Base-by-base conservation (phyloP, 2,113 vertebrate species). In the Pterocles gutturalis region DNA sequence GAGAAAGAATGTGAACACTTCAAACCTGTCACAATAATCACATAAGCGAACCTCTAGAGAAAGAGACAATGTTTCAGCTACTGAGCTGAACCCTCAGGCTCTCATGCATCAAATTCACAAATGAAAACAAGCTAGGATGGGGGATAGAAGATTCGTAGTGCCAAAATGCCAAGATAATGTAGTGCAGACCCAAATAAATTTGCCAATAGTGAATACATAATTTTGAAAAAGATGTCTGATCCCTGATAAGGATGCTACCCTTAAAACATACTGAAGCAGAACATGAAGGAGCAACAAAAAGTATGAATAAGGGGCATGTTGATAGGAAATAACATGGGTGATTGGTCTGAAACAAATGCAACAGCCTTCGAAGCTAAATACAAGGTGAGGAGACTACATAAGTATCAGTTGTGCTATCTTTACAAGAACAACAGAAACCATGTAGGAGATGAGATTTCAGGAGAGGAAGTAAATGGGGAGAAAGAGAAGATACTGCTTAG, bases 11-110 rank as follows among this genome's bases (percentile, higher is more conserved):
- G 87, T 7, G 60, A 95, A 77, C 83, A 78, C 91, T 96, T 96
- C 93, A 96, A 95, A 96, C 69, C 94, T 96, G 93, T 96, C 96
- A 97, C 91, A 96, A 93, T 95, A 97, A 96, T 96, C 94, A 96
- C 72, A 93, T 89, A 96, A 96, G 62, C 4, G 11, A 96, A 95
- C 83, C 91, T 94, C 91, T 91, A 95, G 93, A 96, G 93, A 96
- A 96, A 97, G 91, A 96, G 94, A 95, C 96, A 96, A 84, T 67
- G 93, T 96, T 96, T 97, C 89, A 82, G 91, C 92, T 96, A 96
- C 91, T 78, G 85, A 96, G 89, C 89, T 92, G 87, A 96, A 94
- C 83, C 96, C 95, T 96, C 91, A 92, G 96, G 94, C 94, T 95
- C 69, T 87, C 55, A 54, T 29, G 83, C 89, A 89, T 89, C 91